Evolutionary conservation across 2,888 invertebrate genomes (phyloP), one percentile per base, ranked within the genome.

Genomic region (Amiota mariae): DNA sequence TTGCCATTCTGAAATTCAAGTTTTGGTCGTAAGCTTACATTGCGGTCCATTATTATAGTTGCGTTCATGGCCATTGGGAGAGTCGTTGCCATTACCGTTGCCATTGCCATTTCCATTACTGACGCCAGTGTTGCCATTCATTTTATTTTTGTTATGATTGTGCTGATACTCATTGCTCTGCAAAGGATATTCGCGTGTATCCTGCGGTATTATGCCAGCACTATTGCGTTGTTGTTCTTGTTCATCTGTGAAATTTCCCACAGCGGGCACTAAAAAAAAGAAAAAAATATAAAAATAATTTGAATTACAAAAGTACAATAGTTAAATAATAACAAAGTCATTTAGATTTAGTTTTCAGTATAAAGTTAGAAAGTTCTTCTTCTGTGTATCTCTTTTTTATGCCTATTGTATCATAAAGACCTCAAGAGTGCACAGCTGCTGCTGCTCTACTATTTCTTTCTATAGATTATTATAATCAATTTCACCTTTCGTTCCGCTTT

Each of bases 101-200:
- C 71, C 74, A 13, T 78, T 78, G 8, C 78, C 82, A 64, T 74
- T 49, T n/a, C 54, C 46, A 63, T 72, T 72, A 11, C 18, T 49
- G 51, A 70, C 76, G 77, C 18, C 18, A 71, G 76, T 80, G 67
- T 73, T 79, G 74, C 79, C 83, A 74, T 87, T 87, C 78, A 83
- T 75, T 77, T 81, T 82, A 76, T 84, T 84, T 72, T 82, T 82
- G 81, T 84, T 83, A 81, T 88, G 86, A 92, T 89, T 93, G 93
- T 87, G 91, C 91, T 86, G 90, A 80, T 91, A 84, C 89, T 93
- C 93, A 90, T 94, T 93, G 83, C 93, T 91, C 89, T 93, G 93
- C 81, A 93, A 90, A 76, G 93, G 93, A 90, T 93, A 93, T 89
- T 93, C 93, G 82, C 91, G 91, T 79, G 90, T 90, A 79, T 91